These are phyloP conservation scores for Maniola hyperantus DNA, from an alignment of 2,888 invertebrate genomes.

Conservation along the genomic window DNA sequence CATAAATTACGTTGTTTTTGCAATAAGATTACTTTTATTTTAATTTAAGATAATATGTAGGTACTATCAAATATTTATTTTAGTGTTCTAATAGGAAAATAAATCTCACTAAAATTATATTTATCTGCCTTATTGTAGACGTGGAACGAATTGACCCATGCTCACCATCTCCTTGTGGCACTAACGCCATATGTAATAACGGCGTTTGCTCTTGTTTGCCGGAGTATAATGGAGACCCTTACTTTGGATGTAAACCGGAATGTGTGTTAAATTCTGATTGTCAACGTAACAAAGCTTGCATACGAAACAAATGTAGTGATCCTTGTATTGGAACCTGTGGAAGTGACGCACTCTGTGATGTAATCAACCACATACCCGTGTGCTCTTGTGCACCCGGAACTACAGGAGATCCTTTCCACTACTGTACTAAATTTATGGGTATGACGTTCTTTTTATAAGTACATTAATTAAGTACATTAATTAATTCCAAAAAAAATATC, in stretches of 20 bases:
- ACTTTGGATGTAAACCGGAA: slow-evolving; percentile 89
- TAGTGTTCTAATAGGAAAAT: no score
- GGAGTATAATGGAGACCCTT: slow-evolving; percentile 89
- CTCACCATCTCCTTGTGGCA: slow-evolving; percentile 87
- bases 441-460: slow-evolving; percentile 32
- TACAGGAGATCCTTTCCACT: slow-evolving; percentile 85
- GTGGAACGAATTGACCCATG: slow-evolving; percentile 81
- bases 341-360: slow-evolving; percentile 80
- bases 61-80: neutral
- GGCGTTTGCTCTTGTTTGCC: slow-evolving; percentile 87
- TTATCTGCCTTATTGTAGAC: slow-evolving; percentile 52
- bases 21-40: no score
- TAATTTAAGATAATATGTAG: neutral
- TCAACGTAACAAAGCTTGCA: slow-evolving; percentile 85
- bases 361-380: slow-evolving; percentile 86
- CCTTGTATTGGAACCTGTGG: slow-evolving; percentile 89
- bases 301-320: slow-evolving; percentile 87
- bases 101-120: neutral
- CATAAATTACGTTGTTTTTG: neutral
- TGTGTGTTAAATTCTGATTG: slow-evolving; percentile 90
- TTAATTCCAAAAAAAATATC: neutral
- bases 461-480: neutral
- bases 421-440: slow-evolving; percentile 77
- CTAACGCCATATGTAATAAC: slow-evolving; percentile 84
- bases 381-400: slow-evolving; percentile 85